Percentiles rank a stretch among this genome's conserved stretches.
These are phyloP conservation scores for Rhea pennata DNA, from an alignment of 2,113 vertebrate species.

Conservation along the genomic window DNA sequence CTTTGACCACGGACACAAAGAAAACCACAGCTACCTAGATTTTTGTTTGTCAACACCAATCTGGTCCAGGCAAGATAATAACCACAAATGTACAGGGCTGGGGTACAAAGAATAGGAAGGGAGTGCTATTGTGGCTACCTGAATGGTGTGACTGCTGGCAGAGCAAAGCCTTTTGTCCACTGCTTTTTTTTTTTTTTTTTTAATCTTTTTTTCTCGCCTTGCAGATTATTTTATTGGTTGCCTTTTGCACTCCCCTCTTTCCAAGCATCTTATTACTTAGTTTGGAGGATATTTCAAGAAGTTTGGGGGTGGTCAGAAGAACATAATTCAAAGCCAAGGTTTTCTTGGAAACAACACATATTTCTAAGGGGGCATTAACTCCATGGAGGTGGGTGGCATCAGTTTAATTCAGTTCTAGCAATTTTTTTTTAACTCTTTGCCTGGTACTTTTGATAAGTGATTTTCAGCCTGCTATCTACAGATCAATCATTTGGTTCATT, in stretches of 20 bases:
- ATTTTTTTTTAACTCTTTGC: background rate
- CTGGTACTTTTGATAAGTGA: background rate
- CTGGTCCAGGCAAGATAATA: constrained; percentile 29
- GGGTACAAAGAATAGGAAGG: background rate
- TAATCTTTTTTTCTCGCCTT: background rate
- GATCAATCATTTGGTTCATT: background rate
- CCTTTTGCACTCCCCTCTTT: background rate
- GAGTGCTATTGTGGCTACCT: background rate
- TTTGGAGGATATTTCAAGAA: background rate
- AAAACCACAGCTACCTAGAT: background rate
- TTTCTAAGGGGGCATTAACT: background rate
- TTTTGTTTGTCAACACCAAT: background rate
- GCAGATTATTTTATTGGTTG: background rate
- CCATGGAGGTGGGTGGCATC: background rate
- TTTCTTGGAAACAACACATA: background rate
- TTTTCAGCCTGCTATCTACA: background rate
- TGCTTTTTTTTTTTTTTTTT: background rate
- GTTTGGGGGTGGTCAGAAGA: background rate
- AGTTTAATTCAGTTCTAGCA: background rate
- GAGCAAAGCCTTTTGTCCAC: background rate
- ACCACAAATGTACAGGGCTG: background rate
- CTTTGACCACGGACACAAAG: background rate
- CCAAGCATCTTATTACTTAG: background rate
- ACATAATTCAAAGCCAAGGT: background rate
- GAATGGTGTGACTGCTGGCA: background rate